Base-by-base conservation (phyloP, 2,888 invertebrate genomes). In the Brenthis ino region DNA sequence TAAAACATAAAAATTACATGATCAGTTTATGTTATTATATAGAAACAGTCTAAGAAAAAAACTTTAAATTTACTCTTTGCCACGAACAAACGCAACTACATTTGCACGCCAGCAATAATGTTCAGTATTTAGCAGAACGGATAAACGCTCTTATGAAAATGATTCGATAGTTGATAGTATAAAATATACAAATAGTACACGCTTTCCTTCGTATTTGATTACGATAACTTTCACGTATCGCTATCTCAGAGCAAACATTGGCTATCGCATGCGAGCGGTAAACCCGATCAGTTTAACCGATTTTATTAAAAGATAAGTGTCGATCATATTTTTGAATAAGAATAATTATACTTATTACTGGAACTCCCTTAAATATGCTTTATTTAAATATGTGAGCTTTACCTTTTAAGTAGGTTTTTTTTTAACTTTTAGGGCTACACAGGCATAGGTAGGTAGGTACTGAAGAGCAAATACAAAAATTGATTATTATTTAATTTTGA, bases 161-260 rank as follows among this genome's bases (percentile, higher is more conserved):
- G 68, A 72, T 68, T 70, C 67, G 66, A 58, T 24, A 58, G 37
- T 4, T 57, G 71, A 73, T 70, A 69, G 65, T 58, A 53, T 69
- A 69, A 73, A 73, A 72, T 70, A 74, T 71, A 75, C 73, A 71
- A 71, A 73, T 74, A 69, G 69, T 37, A 63, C 20, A 57, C 66
- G 57, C 80, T 80, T 83, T 80, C 79, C 81, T 79, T 80, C 79
- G 74, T 89, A 82, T 89, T 89, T 89, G 84, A 80, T 84, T 77
- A 79, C 82, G 89, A 89, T 89, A 87, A 89, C 88, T 90, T 88
- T 87, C 88, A 83, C 82, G 85, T 88, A 87, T 79, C 83, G 76
- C 75, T 83, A 88, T 88, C 89, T 76, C 3, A 54, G 71, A 77
- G 79, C 76, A 85, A 87, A 87, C 82, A 87, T 60, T 43, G 72